Evolutionary conservation across 1,140 invertebrate genomes (phyloP).

Genomic region (Achroia grisella): DNA sequence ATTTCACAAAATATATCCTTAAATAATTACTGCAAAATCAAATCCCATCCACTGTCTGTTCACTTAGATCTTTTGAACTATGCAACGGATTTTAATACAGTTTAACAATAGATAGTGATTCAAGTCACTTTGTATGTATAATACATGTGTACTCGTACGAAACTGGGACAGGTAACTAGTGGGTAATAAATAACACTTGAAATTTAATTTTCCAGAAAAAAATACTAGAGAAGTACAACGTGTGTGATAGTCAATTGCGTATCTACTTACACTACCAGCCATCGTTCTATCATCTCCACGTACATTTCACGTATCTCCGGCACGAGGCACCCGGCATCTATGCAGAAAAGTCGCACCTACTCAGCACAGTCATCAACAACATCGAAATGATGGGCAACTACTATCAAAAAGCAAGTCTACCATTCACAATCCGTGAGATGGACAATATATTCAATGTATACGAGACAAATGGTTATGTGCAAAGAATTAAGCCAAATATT

Average conservation of each 20-base stretch:
- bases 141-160: too few species aligned
- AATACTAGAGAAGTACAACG: conserved; percentile 86
- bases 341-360: conserved; percentile 88
- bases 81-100: too few species aligned
- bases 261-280: conserved; percentile 97
- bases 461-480: conserved; percentile 57
- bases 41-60: too few species aligned
- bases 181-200: too few species aligned
- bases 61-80: too few species aligned
- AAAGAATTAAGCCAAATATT: conserved; percentile 37
- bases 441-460: conserved; percentile 74
- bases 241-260: conserved; percentile 82
- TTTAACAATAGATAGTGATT: too few species aligned
- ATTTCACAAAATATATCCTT: too few species aligned
- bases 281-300: conserved; percentile 96
- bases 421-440: conserved; percentile 80
- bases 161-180: too few species aligned
- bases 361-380: conserved; percentile 93
- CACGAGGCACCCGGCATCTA: conserved; percentile 88
- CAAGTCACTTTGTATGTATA: too few species aligned
- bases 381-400: conserved; percentile 87
- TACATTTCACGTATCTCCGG: conserved; percentile 92
- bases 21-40: too few species aligned
- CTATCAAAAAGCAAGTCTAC: conserved; percentile 87
- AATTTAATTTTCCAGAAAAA: conserved; percentile 74